Evolutionary conservation across 2,113 vertebrate genomes (phyloP), one percentile per base, ranked within the genome.

Genomic region (Lepus timidus): DNA sequence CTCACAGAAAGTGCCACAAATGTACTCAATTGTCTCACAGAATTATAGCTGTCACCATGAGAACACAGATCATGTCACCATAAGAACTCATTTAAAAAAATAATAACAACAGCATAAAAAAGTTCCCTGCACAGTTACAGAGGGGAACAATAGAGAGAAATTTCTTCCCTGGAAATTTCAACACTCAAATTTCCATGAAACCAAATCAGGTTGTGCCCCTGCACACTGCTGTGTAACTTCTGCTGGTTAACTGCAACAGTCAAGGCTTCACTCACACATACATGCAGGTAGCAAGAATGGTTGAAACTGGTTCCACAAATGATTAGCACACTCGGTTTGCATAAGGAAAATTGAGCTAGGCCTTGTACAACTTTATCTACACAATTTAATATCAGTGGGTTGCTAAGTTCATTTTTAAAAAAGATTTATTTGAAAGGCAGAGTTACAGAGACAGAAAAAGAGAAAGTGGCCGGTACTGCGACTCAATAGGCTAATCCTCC

Each of bases 331-430:
- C 14, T 85, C 9, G 19, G 27, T 76, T 39, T 88, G 55, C 7
- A 9, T 65, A 64, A 44, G 22, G 31, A 88, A 96, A 92, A 62
- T 4, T n/a, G 49, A 67, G 20, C 39, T 55, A 67, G 29, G 25
- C n/a, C n/a, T 82, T 71, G 90, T 89, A 85, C 31, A 80, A 70
- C 6, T 39, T 70, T 79, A 73, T 36, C 52, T 70, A 75, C 3
- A 33, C 65, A 75, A 78, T n/a, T 44, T 70, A 80, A 16, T 73
- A 76, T 84, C 85, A 85, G 2, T 33, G n/a, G 39, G 52, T 65
- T 90, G 31, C 55, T 44, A 58, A 27, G 67, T 39, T 61, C 14
- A n/a, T 67, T 70, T 62, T 27, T 39, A 44, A 44, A 44, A 44
- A 44, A 44, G 44, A 44, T 44, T 44, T 44, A 44, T 6, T 44